Evolutionary conservation across 1,140 invertebrate genomes (phyloP), one percentile per base, ranked within the genome.

Genomic region (Phenacoccus solenopsis): DNA sequence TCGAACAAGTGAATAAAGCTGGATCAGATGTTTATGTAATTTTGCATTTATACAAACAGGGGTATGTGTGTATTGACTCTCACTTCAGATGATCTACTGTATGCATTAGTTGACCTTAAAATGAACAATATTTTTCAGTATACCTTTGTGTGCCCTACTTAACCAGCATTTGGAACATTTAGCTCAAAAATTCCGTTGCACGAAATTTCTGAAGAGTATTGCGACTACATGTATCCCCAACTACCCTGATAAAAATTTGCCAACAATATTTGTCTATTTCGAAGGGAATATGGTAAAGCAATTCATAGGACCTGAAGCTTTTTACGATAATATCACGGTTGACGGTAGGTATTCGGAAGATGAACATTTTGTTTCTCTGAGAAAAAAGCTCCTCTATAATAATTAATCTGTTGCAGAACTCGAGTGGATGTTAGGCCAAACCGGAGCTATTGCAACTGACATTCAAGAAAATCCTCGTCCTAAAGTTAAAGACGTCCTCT

Each of bases 221-320:
- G 93, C 94, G 0, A 91, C 90, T 28, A 94, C 93, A 1, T 98
- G 96, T 77, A 95, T 98, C 78, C 91, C 94, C 0, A 96, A 98
- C 78, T 98, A 90, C 81, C 95, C 95, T 0, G 94, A 98, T 77
- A 89, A 86, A 73, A 96, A 98, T 81, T 81, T 98, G 68, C 96
- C 96, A 27, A 93, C 94, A 49, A 86, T 98, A 73, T 98, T 98
- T 79, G 82, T 98, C n/a, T 98, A 97, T 78, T 88, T 87, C 77
- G 89, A 96, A 78, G 93, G 93, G 9, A 86, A 90, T 20, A 82
- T 97, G 82, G 90, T 88, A 74, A 89, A 89, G 75, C 92, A 98
- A 80, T 87, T 93, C 75, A 85, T 96, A 70, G 94, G 94, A 1
- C 86, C 92, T 1, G 76, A 87, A 30, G 86, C 88, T 75, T 84